A percentile compares a stretch with the other conserved stretches of the same genome.
Evolutionary conservation across 1,140 invertebrate genomes (phyloP).

Genomic region (Zophobas atratus): DNA sequence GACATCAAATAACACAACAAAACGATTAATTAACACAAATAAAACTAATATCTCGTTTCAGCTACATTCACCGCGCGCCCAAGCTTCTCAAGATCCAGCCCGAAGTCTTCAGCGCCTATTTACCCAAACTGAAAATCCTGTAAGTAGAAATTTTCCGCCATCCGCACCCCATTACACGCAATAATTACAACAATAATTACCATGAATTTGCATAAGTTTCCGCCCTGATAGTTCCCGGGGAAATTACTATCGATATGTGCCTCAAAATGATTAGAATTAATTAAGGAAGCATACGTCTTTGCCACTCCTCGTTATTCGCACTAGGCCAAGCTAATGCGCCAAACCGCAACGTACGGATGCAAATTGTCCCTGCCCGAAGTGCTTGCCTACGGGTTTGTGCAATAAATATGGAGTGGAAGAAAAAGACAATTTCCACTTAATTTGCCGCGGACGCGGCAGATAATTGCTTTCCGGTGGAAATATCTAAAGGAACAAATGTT

Average conservation of each 20-base stretch:
- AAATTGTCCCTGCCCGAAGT: neutral
- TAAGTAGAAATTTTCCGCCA: slow-evolving; percentile 64
- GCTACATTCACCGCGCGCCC: slow-evolving; percentile 71
- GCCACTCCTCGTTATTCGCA: slow-evolving; percentile 19
- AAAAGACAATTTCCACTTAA: too few relatives aligned
- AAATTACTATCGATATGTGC: slow-evolving; percentile 28
- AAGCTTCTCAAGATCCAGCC: slow-evolving; percentile 69
- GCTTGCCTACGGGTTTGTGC: too few relatives aligned
- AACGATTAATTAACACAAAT: too few relatives aligned
- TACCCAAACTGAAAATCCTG: slow-evolving; percentile 70
- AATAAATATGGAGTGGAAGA: too few relatives aligned
- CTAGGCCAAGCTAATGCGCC: neutral
- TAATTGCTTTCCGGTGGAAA: too few relatives aligned
- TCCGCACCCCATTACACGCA: neutral
- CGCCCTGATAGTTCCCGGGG: slow-evolving; percentile 4
- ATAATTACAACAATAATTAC: slow-evolving; percentile 15
- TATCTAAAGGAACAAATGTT: neutral
- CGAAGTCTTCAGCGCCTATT: slow-evolving; percentile 68
- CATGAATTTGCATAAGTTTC: slow-evolving; percentile 23
- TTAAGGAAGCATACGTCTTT: slow-evolving; percentile 30
- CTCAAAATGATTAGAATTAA: slow-evolving; percentile 26
- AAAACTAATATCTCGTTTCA: slow-evolving; percentile 60
- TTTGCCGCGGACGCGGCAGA: too few relatives aligned
- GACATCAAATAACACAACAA: too few relatives aligned
- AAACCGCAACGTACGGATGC: slow-evolving; percentile 20